Percentiles rank a stretch among this genome's conserved stretches.
These are phyloP conservation scores for crab-eating macaque (Macaca fascicularis) DNA, from an alignment of 2,113 vertebrate genomes.

Conservation along the genomic window DNA sequence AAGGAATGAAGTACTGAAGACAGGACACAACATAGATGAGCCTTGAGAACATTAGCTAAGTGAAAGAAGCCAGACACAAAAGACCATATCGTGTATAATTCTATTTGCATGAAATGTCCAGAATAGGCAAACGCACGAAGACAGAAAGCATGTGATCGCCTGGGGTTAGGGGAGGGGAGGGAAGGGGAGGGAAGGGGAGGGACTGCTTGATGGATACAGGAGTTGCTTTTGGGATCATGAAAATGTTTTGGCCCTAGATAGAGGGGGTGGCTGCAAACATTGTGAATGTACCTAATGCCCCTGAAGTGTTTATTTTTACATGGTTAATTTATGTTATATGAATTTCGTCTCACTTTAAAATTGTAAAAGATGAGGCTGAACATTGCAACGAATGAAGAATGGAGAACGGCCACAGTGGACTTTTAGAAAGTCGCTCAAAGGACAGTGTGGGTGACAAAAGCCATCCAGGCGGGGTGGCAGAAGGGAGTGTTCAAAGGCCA, in stretches of 20 bases:
- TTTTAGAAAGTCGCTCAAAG: not conserved
- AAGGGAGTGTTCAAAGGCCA: fast-evolving
- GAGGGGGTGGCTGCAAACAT: fast-evolving
- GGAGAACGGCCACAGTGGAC: fast-evolving
- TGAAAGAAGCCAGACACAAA: not conserved
- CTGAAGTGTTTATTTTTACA: too few relatives aligned
- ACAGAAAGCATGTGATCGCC: too few relatives aligned
- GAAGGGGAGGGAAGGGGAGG: not conserved
- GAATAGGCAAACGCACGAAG: too few relatives aligned
- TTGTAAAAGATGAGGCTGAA: not conserved
- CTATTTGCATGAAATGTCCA: not conserved
- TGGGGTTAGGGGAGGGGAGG: not conserved
- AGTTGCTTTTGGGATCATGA: not conserved
- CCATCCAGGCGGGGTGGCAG: fast-evolving
- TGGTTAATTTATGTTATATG: not conserved
- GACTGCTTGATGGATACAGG: too few relatives aligned
- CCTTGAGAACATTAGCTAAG: not conserved
- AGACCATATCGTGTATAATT: too few relatives aligned
- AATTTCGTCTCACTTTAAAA: not conserved
- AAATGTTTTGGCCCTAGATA: too few relatives aligned
- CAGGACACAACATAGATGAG: too few relatives aligned
- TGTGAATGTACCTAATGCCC: not conserved
- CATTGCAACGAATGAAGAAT: not conserved
- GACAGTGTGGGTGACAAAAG: not conserved
- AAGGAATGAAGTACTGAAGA: not conserved